These are phyloP conservation scores for Geopemphigus sp. DNA, from an alignment of 1,140 invertebrate species.

Conservation along the genomic window DNA sequence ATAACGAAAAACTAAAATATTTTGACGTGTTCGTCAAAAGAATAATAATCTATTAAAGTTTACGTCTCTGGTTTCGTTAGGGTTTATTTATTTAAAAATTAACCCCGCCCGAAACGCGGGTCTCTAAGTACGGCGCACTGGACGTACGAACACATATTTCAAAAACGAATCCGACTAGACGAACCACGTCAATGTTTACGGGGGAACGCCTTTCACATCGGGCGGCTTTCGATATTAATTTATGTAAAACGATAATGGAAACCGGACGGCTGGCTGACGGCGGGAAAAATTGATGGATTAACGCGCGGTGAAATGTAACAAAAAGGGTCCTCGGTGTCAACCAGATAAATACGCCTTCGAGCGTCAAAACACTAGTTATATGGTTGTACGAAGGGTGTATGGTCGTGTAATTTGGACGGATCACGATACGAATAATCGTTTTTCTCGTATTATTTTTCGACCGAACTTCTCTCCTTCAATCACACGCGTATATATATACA, in stretches of 20 bases:
- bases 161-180: no score
- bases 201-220: no score
- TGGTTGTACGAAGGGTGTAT: background rate
- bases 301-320: background rate
- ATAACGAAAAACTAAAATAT: no score
- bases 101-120: no score
- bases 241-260: conserved; percentile 31
- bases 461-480: background rate
- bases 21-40: no score
- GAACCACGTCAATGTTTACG: no score
- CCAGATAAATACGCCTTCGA: background rate
- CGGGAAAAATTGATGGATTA: background rate
- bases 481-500: background rate
- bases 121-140: no score
- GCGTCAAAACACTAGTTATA: background rate
- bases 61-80: no score
- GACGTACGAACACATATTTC: no score
- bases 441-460: background rate
- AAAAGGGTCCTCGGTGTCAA: conserved; percentile 9
- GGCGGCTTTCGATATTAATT: conserved; percentile 32
- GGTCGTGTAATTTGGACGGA: conserved; percentile 22
- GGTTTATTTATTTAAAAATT: no score
- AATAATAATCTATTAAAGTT: no score
- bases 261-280: background rate
- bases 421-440: conserved; percentile 25